Conservation (phyloP, 2,113 vertebrate species). For the Thalassarche chlororhynchos region DNA sequence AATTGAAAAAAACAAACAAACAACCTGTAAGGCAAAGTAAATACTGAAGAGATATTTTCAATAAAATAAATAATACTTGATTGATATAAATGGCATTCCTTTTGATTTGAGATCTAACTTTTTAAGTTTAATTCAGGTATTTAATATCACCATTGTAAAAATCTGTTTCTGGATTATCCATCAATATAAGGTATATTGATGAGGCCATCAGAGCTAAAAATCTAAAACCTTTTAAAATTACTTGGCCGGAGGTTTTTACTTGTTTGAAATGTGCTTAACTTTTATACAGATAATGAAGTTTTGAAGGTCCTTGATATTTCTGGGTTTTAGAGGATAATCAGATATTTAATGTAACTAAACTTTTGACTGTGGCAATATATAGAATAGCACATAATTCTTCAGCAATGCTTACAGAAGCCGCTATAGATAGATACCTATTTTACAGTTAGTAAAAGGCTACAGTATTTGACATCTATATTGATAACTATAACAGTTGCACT, state of each 20-base stretch:
- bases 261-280: neutral
- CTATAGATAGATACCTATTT: neutral
- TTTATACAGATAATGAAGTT: neutral
- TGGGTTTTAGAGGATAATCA: neutral
- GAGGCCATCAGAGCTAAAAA: neutral
- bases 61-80: neutral
- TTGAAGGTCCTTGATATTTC: neutral
- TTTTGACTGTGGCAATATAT: neutral
- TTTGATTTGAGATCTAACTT: neutral
- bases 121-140: neutral
- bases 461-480: neutral
- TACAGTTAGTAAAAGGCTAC: neutral
- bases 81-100: neutral
- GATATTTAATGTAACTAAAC: neutral
- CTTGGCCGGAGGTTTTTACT: neutral
- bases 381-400: neutral
- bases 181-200: neutral
- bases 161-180: neutral
- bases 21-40: neutral
- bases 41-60: neutral
- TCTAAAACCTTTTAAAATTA: neutral
- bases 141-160: neutral
- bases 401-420: neutral
- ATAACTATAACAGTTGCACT: neutral
- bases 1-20: neutral